A percentile compares a stretch with the other conserved stretches of the same genome.
Conservation (phyloP, 1,140 invertebrate species). For the Platyscapa corneri region DNA sequence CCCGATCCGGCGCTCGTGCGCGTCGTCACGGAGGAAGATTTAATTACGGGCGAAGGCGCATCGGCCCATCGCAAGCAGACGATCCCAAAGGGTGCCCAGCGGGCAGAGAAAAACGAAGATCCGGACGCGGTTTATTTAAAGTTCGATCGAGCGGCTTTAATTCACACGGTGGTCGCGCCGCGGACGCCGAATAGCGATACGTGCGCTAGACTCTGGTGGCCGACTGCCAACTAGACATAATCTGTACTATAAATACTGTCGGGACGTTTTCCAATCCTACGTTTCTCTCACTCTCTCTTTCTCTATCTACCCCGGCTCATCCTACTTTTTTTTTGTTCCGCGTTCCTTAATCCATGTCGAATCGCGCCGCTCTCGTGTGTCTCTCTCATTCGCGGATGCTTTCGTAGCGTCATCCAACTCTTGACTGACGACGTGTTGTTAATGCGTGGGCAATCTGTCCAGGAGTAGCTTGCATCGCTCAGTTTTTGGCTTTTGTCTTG, state of each 20-base stretch:
- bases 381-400: not conserved
- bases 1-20: not conserved
- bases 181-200: not conserved
- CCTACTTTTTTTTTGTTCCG: conserved; percentile 33
- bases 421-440: not conserved
- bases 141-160: conserved; percentile 27
- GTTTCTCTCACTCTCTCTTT: conserved; percentile 17
- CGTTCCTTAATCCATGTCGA: conserved; percentile 32
- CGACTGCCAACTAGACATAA: conserved; percentile 35
- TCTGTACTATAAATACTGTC: conserved; percentile 37
- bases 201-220: conserved; percentile 14
- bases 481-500: too few species aligned
- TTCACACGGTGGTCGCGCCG: not conserved
- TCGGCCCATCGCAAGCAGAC: not conserved
- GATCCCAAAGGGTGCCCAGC: not conserved
- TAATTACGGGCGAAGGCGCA: not conserved
- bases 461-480: too few species aligned
- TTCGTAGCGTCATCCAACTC: not conserved
- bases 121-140: conserved; percentile 31
- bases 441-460: too few species aligned
- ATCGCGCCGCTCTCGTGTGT: not conserved
- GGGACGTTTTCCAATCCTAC: conserved; percentile 7
- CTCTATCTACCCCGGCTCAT: not conserved
- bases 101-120: not conserved
- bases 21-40: not conserved